Evolutionary conservation across 2,888 invertebrate genomes (phyloP).

Genomic region (Megalurothrips usitatus): DNA sequence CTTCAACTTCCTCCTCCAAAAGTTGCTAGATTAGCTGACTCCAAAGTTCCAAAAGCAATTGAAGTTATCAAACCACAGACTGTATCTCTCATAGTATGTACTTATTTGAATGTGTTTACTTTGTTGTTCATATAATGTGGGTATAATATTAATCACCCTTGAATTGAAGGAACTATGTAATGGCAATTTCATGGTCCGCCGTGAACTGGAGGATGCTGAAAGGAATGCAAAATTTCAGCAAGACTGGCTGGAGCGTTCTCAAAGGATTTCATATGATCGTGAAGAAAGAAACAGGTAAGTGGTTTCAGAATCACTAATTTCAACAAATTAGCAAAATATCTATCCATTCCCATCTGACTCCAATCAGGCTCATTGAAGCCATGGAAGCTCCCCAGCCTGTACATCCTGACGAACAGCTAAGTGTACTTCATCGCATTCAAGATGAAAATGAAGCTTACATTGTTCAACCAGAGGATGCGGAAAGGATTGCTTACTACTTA

Average conservation of each 20-base stretch:
- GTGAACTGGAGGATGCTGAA: neutral
- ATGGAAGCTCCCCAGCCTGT: slow-evolving; percentile 58
- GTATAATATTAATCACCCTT: neutral
- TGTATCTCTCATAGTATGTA: neutral
- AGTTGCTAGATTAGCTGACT: neutral
- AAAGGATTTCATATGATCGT: neutral
- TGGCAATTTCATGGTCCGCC: neutral
- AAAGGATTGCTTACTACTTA: slow-evolving; percentile 56
- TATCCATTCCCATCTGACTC: slow-evolving; percentile 32
- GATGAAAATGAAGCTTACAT: slow-evolving; percentile 52
- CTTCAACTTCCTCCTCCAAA: neutral
- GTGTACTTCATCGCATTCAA: slow-evolving; percentile 50
- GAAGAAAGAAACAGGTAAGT: slow-evolving; percentile 8
- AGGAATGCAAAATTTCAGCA: neutral
- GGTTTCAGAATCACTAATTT: neutral
- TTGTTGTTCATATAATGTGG: neutral
- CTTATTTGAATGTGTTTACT: neutral
- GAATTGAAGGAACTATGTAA: slow-evolving; percentile 39
- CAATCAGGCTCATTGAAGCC: slow-evolving; percentile 49
- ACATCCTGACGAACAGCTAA: slow-evolving; percentile 61
- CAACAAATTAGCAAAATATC: too few relatives aligned
- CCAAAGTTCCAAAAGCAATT: neutral
- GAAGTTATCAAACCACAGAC: slow-evolving; percentile 5
- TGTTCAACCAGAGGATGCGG: slow-evolving; percentile 52
- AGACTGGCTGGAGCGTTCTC: neutral